Percentiles rank a stretch among this genome's conserved stretches.
phyloP scores from a whole-genome alignment of 2,797 vertebrate genomes.

The Phoeniculus purpureus region DNA sequence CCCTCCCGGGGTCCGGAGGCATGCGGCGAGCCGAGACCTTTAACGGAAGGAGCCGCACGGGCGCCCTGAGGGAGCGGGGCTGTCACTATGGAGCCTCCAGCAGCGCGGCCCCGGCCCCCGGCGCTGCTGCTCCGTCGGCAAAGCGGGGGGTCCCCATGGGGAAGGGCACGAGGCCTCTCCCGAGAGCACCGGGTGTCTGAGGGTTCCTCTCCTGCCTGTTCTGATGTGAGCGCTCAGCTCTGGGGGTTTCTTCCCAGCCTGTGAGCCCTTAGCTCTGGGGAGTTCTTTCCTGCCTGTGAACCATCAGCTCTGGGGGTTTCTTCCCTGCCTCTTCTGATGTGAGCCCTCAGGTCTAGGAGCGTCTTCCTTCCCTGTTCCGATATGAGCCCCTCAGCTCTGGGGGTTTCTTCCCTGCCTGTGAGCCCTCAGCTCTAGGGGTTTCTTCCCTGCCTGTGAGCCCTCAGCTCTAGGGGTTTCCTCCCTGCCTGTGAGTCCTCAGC shows the following conservation, averaged over 20 bases:
- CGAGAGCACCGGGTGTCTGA: accelerated
- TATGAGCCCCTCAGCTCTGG: too few relatives aligned
- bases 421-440: too few relatives aligned
- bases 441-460: too few relatives aligned
- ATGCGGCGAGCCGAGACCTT: background rate
- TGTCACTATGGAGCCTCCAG: background rate
- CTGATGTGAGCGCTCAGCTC: background rate
- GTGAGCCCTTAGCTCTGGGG: background rate
- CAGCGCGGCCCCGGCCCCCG: background rate
- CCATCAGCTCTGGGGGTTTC: too few relatives aligned
- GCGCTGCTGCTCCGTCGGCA: background rate
- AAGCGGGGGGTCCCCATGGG: too few relatives aligned
- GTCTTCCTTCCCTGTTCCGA: too few relatives aligned
- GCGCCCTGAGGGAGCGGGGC: background rate
- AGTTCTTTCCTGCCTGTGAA: too few relatives aligned
- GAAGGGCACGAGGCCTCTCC: background rate
- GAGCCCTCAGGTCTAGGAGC: too few relatives aligned
- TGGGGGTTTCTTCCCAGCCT: background rate
- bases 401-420: too few relatives aligned
- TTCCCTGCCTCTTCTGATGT: too few relatives aligned
- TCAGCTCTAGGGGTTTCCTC: too few relatives aligned
- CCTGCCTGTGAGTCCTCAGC: too few relatives aligned
- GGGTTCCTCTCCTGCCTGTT: background rate
- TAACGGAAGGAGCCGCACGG: background rate
- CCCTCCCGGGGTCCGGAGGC: background rate